Conservation (phyloP, 2,888 invertebrate species). For the Reticulitermes lucifugus region DNA sequence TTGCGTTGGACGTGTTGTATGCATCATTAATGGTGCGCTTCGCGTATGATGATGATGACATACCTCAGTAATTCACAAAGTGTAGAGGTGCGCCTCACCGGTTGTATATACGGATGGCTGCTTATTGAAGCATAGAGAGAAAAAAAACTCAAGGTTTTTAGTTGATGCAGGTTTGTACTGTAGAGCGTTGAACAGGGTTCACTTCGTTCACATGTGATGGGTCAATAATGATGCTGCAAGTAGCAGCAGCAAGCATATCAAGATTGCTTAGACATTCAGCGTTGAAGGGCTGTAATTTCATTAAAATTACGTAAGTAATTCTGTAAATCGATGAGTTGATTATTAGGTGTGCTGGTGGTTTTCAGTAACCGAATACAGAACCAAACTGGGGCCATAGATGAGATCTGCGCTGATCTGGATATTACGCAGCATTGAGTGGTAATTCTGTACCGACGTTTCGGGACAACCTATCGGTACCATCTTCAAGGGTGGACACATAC, state of each 20-base stretch:
- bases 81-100: background rate
- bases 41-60: background rate
- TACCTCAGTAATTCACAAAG: slow-evolving; percentile 8
- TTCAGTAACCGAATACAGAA: background rate
- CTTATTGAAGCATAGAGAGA: background rate
- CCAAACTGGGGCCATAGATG: too few relatives aligned
- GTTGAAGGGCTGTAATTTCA: background rate
- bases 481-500: too few relatives aligned
- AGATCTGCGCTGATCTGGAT: too few relatives aligned
- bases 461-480: too few relatives aligned
- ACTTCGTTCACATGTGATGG: background rate
- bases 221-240: background rate
- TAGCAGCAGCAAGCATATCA: background rate
- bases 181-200: background rate
- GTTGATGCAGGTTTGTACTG: background rate
- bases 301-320: background rate
- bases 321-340: background rate
- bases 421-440: too few relatives aligned
- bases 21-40: background rate
- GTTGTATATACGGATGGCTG: background rate
- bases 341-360: background rate
- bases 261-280: too few relatives aligned
- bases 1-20: background rate
- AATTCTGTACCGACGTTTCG: too few relatives aligned
- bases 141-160: background rate